Evolutionary conservation across 2,797 vertebrate genomes (phyloP), one percentile per base, ranked within the genome.

Genomic region (Onychomys arenicola): DNA sequence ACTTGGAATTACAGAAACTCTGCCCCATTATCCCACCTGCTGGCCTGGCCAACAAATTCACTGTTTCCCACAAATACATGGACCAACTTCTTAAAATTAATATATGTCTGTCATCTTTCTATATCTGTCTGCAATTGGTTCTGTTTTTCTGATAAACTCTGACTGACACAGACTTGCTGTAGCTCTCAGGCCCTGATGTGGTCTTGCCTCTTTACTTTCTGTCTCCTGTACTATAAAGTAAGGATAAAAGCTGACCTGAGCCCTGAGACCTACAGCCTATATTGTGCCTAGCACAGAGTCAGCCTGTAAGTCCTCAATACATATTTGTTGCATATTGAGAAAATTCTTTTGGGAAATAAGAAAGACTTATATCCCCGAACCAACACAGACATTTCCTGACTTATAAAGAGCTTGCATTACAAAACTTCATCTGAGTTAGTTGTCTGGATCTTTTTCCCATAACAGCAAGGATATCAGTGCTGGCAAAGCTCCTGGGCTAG

Each of bases 371-470:
- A 95, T 78, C 67, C 90, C 59, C 0, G 32, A 96, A 85, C 67
- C 94, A 77, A 91, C 75, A 34, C 43, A 57, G 83, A 80, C 89
- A 16, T 59, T 25, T 86, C 52, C 96, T 89, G 96, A 90, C 91
- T 95, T 95, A 93, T 86, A 94, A 96, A 95, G 95, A 92, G 83
- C 65, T 89, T 96, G 83, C 80, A 46, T 93, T 97, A 93, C 96
- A 96, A 96, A 97, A 94, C 95, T 93, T 94, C 96, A 94, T 87
- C 89, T 86, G 91, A 89, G 93, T 94, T 80, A 80, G 96, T 94
- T 96, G 93, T 96, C 95, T 94, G 93, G 89, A 87, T 94, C 89
- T 89, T 96, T 89, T 96, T 65, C 91, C 94, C 94, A 96, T 95
- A 97, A 96, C 87, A 95, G 76, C 82, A 77, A 96, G 94, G 91